phyloP scores from a whole-genome alignment of 1,140 invertebrate genomes.

The Fragariocoptes setiger region DNA sequence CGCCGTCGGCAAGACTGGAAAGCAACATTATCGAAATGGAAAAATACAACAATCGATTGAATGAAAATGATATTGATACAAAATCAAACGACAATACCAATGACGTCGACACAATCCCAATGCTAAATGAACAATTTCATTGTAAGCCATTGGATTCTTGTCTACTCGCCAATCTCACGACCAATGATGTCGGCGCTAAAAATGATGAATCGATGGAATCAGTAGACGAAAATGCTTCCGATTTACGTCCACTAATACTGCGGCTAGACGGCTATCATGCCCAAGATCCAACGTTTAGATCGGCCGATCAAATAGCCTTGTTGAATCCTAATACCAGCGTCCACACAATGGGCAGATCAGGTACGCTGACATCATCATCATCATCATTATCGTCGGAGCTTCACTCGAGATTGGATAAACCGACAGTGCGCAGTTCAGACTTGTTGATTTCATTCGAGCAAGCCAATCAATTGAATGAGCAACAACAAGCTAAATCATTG shows the following conservation, averaged over 20 bases:
- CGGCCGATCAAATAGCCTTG: too few relatives aligned
- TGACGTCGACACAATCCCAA: not conserved
- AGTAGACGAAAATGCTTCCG: not conserved
- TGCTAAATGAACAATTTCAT: not conserved
- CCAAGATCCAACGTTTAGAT: too few relatives aligned
- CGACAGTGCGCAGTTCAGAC: too few relatives aligned
- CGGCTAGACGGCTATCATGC: not conserved
- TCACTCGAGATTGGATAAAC: too few relatives aligned
- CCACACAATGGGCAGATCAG: too few relatives aligned
- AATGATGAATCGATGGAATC: not conserved
- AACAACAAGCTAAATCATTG: not conserved
- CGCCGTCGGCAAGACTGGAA: not conserved
- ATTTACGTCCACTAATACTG: not conserved
- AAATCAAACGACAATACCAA: not conserved
- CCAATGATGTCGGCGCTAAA: not conserved
- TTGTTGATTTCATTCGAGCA: not conserved
- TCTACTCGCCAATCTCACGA: not conserved
- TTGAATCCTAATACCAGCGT: too few relatives aligned
- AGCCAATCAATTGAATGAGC: not conserved
- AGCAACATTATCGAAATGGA: not conserved
- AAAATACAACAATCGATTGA: not conserved
- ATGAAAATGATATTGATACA: too few relatives aligned
- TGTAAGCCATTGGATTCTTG: not conserved
- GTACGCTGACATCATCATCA: too few relatives aligned
- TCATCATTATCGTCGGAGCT: too few relatives aligned